Evolutionary conservation across 2,113 vertebrate species (phyloP).

Genomic region (Hoplias malabaricus): DNA sequence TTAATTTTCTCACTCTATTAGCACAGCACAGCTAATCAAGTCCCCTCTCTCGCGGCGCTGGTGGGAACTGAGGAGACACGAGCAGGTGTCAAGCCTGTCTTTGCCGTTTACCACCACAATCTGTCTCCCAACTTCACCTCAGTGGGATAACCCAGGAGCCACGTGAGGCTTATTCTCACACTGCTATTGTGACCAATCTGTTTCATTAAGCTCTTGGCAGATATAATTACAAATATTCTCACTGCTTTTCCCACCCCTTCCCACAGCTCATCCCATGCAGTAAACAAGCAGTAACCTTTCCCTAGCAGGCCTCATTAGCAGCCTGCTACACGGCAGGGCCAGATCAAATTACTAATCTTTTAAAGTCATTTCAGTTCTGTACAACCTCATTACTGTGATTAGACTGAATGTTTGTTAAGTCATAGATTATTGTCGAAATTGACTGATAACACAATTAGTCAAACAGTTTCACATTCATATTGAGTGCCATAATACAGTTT

Average conservation of each 20-base stretch:
- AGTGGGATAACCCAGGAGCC: conserved; percentile 48
- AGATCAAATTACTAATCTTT: conserved; percentile 29
- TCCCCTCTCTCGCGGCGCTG: conserved; percentile 33
- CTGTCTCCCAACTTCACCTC: conserved; percentile 55
- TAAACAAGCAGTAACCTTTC: conserved; percentile 45
- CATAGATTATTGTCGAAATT: conserved; percentile 1
- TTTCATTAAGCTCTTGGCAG: conserved; percentile 53
- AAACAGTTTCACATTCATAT: neutral
- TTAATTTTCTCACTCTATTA: conserved; percentile 60
- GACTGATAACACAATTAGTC: neutral
- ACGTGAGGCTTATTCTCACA: conserved; percentile 38
- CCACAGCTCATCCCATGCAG: conserved; percentile 29
- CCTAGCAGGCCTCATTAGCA: conserved; percentile 31
- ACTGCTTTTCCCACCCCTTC: conserved; percentile 27
- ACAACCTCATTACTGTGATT: conserved; percentile 21
- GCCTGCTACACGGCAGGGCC: conserved; percentile 10
- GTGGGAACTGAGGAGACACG: conserved; percentile 18
- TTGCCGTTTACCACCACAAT: conserved; percentile 49
- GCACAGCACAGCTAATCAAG: conserved; percentile 56
- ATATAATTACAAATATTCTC: conserved; percentile 51
- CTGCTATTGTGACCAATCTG: conserved; percentile 49
- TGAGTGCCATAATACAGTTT: no score
- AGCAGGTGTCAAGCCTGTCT: conserved; percentile 57
- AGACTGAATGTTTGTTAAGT: neutral
- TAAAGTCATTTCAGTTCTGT: conserved; percentile 3